phyloP scores from a whole-genome alignment of 2,888 invertebrate genomes.

The Sussaba pulchella region DNA sequence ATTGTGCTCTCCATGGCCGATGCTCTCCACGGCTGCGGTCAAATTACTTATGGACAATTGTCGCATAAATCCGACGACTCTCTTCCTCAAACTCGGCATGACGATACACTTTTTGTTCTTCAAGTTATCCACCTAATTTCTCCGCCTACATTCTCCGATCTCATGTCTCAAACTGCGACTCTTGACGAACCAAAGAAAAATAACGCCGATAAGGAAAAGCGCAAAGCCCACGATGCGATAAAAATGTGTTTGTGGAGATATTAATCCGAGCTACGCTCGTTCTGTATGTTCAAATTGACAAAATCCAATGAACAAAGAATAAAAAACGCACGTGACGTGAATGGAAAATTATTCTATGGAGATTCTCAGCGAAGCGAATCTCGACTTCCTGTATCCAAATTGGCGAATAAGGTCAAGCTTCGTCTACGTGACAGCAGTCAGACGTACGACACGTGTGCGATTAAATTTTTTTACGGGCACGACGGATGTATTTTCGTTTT shows the following conservation, averaged over 20 bases:
- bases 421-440: slow-evolving; percentile 48
- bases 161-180: slow-evolving; percentile 13
- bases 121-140: slow-evolving; percentile 41
- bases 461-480: background rate
- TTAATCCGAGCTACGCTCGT: background rate
- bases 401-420: slow-evolving; percentile 62
- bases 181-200: too few relatives aligned
- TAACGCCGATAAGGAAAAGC: background rate
- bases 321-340: background rate
- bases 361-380: slow-evolving; percentile 50
- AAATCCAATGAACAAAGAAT: slow-evolving; percentile 14
- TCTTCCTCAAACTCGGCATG: slow-evolving; percentile 90
- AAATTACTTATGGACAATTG: slow-evolving; percentile 87
- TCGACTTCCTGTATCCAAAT: slow-evolving; percentile 63
- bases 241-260: background rate
- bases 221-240: background rate
- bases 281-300: background rate
- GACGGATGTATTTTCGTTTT: too few relatives aligned
- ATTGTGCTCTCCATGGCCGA: slow-evolving; percentile 82
- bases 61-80: slow-evolving; percentile 90
- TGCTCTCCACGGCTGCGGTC: slow-evolving; percentile 79
- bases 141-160: slow-evolving; percentile 11
- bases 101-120: slow-evolving; percentile 26
- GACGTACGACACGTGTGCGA: slow-evolving; percentile 37
- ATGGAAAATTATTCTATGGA: slow-evolving; percentile 27